These are phyloP conservation scores for Cistogaster globosa DNA, from an alignment of 2,888 invertebrate species.

Conservation along the genomic window DNA sequence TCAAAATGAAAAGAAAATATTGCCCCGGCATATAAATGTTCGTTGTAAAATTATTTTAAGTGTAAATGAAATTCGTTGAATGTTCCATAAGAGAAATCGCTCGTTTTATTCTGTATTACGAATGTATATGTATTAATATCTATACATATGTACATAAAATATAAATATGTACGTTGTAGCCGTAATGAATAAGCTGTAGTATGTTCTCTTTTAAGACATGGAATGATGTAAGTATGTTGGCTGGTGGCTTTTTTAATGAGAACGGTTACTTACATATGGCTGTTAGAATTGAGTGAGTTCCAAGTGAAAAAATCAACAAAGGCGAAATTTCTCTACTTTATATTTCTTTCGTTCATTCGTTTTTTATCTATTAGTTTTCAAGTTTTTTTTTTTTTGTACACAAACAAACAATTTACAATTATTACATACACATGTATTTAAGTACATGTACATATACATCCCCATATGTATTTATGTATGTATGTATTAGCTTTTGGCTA, in stretches of 20 bases:
- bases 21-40: too few species aligned
- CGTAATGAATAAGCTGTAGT: slow-evolving; percentile 13
- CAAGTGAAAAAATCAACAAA: slow-evolving; percentile 31
- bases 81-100: too few species aligned
- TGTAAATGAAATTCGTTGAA: too few species aligned
- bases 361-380: slow-evolving; percentile 14
- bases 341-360: slow-evolving; percentile 13
- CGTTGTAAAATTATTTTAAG: too few species aligned
- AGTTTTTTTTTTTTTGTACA: not conserved
- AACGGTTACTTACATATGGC: not conserved
- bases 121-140: too few species aligned
- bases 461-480: too few species aligned
- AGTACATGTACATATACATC: too few species aligned
- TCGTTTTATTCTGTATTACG: too few species aligned
- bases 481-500: slow-evolving; percentile 16
- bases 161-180: slow-evolving; percentile 3
- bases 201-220: not conserved
- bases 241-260: slow-evolving; percentile 4
- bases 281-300: slow-evolving; percentile 46
- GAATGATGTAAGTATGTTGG: slow-evolving; percentile 33
- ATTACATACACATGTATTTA: too few species aligned
- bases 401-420: not conserved
- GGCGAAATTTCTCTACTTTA: slow-evolving; percentile 1
- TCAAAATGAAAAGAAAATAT: too few species aligned
- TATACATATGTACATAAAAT: not conserved